These are phyloP conservation scores for Melikaiella ostensackeni DNA, from an alignment of 2,888 invertebrate genomes.

Conservation along the genomic window DNA sequence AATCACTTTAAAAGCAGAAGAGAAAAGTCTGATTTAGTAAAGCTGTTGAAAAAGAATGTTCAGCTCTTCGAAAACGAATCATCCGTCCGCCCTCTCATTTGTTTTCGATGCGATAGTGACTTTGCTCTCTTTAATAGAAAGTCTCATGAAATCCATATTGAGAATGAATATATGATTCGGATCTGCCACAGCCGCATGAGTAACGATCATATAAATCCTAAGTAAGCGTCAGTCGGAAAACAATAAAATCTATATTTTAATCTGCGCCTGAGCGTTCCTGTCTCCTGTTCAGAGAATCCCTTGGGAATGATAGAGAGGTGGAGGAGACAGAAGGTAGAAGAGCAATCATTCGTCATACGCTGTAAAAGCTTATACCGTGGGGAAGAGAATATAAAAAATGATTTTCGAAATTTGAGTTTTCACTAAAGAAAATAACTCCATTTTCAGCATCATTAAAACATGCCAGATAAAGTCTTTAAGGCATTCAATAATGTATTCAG, in stretches of 20 bases:
- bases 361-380: slow-evolving; percentile 45
- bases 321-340: slow-evolving; percentile 50
- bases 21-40: slow-evolving; percentile 11
- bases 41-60: slow-evolving; percentile 30
- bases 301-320: slow-evolving; percentile 54
- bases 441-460: neutral
- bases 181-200: slow-evolving; percentile 60
- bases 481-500: neutral
- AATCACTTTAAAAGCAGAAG: neutral
- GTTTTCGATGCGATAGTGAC: slow-evolving; percentile 21
- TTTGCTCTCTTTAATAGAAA: slow-evolving; percentile 20
- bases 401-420: slow-evolving; percentile 39
- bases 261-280: slow-evolving; percentile 61
- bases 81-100: slow-evolving; percentile 28
- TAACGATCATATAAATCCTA: slow-evolving; percentile 70
- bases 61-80: slow-evolving; percentile 19
- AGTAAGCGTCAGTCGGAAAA: slow-evolving; percentile 65
- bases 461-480: neutral
- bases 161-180: slow-evolving; percentile 61
- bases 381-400: slow-evolving; percentile 22
- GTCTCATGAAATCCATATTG: slow-evolving; percentile 34
- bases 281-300: slow-evolving; percentile 51
- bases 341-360: slow-evolving; percentile 68
- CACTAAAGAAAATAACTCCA: neutral
- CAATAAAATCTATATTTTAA: slow-evolving; percentile 76